These are phyloP conservation scores for Apeira syringaria DNA, from an alignment of 2,888 invertebrate genomes.

Conservation along the genomic window DNA sequence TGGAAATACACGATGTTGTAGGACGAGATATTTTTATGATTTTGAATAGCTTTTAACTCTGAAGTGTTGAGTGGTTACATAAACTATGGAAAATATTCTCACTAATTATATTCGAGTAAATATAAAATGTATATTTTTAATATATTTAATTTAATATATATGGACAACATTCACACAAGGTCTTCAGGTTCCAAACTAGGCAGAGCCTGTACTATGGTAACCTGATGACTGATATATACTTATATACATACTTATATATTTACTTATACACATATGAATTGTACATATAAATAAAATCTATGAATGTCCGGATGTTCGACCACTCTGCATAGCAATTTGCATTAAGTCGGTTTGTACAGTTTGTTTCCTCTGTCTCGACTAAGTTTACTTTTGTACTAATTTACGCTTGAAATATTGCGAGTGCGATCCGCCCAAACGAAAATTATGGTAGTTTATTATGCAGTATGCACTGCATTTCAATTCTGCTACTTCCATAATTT, in stretches of 20 bases:
- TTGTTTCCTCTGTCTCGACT: constrained; percentile 6
- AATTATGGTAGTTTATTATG: constrained; percentile 6
- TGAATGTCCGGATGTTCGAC: constrained; percentile 5
- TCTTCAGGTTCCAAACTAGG: no score
- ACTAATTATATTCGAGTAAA: no score
- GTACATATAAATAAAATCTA: no score
- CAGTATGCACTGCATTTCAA: neutral
- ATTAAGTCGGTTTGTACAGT: constrained; percentile 14
- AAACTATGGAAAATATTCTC: no score
- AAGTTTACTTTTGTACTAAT: constrained; percentile 13
- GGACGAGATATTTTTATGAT: constrained; percentile 20
- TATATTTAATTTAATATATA: no score
- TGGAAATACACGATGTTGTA: constrained; percentile 20
- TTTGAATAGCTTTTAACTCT: constrained; percentile 3
- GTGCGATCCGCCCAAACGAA: constrained; percentile 3
- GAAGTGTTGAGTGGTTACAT: no score
- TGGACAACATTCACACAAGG: no score
- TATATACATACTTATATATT: no score
- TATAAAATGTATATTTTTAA: no score
- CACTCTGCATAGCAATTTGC: constrained; percentile 5
- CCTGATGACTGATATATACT: no score
- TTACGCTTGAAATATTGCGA: constrained; percentile 6
- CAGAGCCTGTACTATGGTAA: no score
- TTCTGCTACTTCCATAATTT: neutral
- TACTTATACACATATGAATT: no score